Percentiles rank a stretch among this genome's conserved stretches.
Conservation (phyloP, 2,113 vertebrate genomes). For the Terrapene triunguis region DNA sequence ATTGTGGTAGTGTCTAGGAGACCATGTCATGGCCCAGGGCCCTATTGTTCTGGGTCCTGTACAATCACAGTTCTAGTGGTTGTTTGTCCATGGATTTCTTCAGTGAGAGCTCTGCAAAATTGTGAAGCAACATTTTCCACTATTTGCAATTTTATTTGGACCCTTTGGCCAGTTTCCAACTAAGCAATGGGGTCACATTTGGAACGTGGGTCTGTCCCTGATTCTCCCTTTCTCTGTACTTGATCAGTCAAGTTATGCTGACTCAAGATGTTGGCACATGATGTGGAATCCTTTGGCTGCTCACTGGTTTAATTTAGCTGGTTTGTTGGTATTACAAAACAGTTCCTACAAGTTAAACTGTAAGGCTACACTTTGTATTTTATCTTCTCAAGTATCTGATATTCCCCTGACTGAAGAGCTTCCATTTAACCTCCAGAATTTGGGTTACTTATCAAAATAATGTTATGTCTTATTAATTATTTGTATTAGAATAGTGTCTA, state of each 20-base stretch:
- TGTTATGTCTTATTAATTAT: not conserved
- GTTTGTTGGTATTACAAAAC: not conserved
- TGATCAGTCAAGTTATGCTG: not conserved
- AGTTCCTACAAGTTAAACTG: not conserved
- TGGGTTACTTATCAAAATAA: not conserved
- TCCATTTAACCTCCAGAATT: not conserved
- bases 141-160: slow-evolving; percentile 15
- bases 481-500: not conserved
- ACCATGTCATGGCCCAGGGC: not conserved
- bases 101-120: not conserved
- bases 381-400: not conserved
- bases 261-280: not conserved
- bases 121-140: slow-evolving; percentile 18
- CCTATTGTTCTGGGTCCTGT: not conserved
- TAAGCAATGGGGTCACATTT: slow-evolving; percentile 16
- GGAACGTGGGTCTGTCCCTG: not conserved
- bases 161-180: slow-evolving; percentile 23
- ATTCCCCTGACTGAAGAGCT: not conserved
- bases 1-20: not conserved
- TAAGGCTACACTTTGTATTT: not conserved
- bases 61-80: not conserved
- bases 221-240: not conserved
- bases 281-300: not conserved
- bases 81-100: slow-evolving; percentile 22
- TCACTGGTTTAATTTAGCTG: not conserved